Conservation (phyloP, 2,888 invertebrate genomes). For the Temnothorax rugatulus region DNA sequence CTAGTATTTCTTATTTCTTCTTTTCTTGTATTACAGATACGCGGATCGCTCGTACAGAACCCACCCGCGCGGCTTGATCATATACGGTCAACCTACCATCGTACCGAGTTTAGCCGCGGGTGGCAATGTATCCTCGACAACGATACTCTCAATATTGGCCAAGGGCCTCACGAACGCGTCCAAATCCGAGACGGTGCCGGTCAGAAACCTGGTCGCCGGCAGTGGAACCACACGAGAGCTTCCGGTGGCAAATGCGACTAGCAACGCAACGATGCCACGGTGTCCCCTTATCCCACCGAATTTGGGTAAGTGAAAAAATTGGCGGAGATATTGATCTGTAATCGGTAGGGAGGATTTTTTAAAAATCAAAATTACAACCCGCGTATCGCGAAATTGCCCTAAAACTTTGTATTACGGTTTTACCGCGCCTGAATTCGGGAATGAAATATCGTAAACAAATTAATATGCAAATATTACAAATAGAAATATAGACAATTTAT, state of each 20-base stretch:
- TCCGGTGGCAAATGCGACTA: slow-evolving; percentile 76
- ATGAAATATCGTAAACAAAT: neutral
- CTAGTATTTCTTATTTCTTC: neutral
- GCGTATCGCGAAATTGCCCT: neutral
- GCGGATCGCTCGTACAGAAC: slow-evolving; percentile 80
- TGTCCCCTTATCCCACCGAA: slow-evolving; percentile 90
- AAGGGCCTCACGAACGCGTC: slow-evolving; percentile 73
- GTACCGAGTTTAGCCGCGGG: slow-evolving; percentile 65
- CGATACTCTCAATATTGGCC: slow-evolving; percentile 59
- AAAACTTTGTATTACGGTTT: neutral
- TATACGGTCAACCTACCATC: slow-evolving; percentile 81
- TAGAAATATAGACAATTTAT: slow-evolving; percentile 4
- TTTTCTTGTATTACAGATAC: slow-evolving; percentile 75
- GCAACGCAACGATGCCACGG: slow-evolving; percentile 81
- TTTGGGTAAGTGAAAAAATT: slow-evolving; percentile 87
- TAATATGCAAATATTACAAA: neutral
- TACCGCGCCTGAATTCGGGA: neutral
- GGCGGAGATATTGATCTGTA: neutral
- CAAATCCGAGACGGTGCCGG: slow-evolving; percentile 72
- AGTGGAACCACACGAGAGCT: slow-evolving; percentile 63
- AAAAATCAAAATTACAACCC: neutral
- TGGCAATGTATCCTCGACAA: slow-evolving; percentile 74
- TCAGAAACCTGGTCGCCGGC: slow-evolving; percentile 64
- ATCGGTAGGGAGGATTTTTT: neutral
- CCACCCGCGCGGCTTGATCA: slow-evolving; percentile 83